Base-by-base conservation (phyloP, 2,113 vertebrate genomes). In the Bostrychus sinensis region DNA sequence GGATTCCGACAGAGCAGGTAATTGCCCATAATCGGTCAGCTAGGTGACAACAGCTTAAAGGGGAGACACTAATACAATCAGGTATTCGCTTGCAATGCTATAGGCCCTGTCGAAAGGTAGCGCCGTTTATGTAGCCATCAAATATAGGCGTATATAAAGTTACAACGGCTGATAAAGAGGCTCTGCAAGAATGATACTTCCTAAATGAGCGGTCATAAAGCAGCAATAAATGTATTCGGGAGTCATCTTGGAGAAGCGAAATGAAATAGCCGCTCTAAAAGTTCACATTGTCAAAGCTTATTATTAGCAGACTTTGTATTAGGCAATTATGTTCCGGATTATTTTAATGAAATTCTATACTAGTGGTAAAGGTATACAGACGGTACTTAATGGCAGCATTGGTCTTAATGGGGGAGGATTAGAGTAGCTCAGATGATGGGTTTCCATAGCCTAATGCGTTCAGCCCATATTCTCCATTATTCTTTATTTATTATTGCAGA, bases 1-100 rank as follows among this genome's bases (percentile, higher is more conserved):
- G 91, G 89, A 93, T 92, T 91, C 90, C 92, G 91, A 91, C 91
- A 90, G 90, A 90, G 89, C 89, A 92, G 91, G 91, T 93, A 92
- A 93, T 92, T 91, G 91, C 90, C 89, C 87, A 89, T 90, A 91
- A 92, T 90, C 86, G 91, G 84, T 88, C 83, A 88, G 90, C 88
- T 84, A 93, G 91, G 91, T 92, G 91, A 93, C 92, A 93, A 92
- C 87, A 87, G 89, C 90, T 90, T 91, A 83, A 83, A 91, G 87
- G 84, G 66, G 82, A 91, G 90, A 89, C 88, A 83, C 84, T 88
- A 83, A 91, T 82, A 83, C 86, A 88, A 89, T 90, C 89, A 82
- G 89, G 90, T 91, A 78, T 92, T 88, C 73, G 76, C 89, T 92
- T 91, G 92, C 91, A 92, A 62, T 70, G 65, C 84, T 78, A 17